Base-by-base conservation (phyloP, 2,797 vertebrate species). In the Zonotrichia albicollis region DNA sequence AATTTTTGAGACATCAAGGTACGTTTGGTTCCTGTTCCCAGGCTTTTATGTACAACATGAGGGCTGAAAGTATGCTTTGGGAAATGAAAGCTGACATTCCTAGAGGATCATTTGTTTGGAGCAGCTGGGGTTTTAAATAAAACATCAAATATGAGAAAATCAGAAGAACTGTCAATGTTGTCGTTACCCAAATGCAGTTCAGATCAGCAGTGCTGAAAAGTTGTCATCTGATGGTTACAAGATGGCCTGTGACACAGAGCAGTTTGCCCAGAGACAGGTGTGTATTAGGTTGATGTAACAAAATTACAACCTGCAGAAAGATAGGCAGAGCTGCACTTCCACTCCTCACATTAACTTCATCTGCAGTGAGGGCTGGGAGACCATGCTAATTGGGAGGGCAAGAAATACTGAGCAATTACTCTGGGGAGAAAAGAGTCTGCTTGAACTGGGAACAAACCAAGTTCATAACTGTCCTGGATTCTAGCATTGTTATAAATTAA, bases 221-320 rank as follows among this genome's bases (percentile, higher is more conserved):
- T 87, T 96, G 76, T 75, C 84, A 91, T 87, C 82, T 81, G 73
- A 21, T 72, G 58, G 72, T 93, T 94, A 42, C 34, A 45, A 30
- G 81, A 40, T 62, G 67, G 77, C 55, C 89, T 89, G 78, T 94
- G 88, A 89, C 90, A 93, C 72, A 22, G 55, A 91, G 88, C 64
- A 58, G 67, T 95, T 94, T 60, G 70, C 74, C 80, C 34, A 53
- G 76, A 70, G 76, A 46, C 93, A 96, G 78, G 78, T 91, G 87
- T 77, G 54, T 87, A 87, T 95, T 94, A 95, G 79, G 46, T 55
- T 94, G 93, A 68, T 95, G 46, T 58, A 71, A 78, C 46, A 45
- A 92, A 96, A 95, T 90, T 95, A 58, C 70, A 89, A 58, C 90
- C 75, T 94, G 89, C 42, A 60, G 92, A 91, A 94, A 89, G 78